A percentile compares a stretch with the other conserved stretches of the same genome.
phyloP scores from a whole-genome alignment of 2,888 invertebrate species.

The Aphodius sticticus region DNA sequence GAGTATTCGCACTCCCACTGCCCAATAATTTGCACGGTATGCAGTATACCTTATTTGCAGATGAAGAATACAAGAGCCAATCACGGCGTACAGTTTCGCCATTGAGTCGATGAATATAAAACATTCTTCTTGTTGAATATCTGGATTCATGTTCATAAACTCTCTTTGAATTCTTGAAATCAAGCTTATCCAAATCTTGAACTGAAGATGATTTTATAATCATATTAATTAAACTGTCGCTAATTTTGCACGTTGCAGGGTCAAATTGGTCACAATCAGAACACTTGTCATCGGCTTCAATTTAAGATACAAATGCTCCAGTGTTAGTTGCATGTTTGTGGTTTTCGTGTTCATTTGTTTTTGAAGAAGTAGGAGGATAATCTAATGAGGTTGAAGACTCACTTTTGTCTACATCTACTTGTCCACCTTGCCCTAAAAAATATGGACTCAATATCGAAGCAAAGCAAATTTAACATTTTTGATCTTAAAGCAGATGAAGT shows the following conservation, averaged over 20 bases:
- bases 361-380: not conserved
- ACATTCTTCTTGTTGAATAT: not conserved
- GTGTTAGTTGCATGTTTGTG: not conserved
- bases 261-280: not conserved
- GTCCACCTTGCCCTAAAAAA: not conserved
- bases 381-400: not conserved
- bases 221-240: not conserved
- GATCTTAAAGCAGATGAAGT: not conserved
- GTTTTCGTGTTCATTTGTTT: constrained; percentile 4
- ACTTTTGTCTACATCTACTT: not conserved
- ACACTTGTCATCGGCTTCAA: not conserved
- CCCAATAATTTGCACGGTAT: constrained; percentile 8
- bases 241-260: not conserved
- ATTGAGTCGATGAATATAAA: not conserved
- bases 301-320: not conserved
- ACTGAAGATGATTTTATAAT: not conserved
- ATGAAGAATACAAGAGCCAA: constrained; percentile 10
- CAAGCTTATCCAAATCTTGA: constrained; percentile 4
- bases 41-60: constrained; percentile 6
- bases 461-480: not conserved
- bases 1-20: not conserved
- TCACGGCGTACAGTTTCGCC: not conserved
- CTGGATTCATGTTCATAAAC: not conserved
- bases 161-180: constrained; percentile 4
- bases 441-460: too few relatives aligned